A percentile compares a stretch with the other conserved stretches of the same genome.
Evolutionary conservation across 2,888 invertebrate species (phyloP).

Genomic region (Cacoxenus indagator): DNA sequence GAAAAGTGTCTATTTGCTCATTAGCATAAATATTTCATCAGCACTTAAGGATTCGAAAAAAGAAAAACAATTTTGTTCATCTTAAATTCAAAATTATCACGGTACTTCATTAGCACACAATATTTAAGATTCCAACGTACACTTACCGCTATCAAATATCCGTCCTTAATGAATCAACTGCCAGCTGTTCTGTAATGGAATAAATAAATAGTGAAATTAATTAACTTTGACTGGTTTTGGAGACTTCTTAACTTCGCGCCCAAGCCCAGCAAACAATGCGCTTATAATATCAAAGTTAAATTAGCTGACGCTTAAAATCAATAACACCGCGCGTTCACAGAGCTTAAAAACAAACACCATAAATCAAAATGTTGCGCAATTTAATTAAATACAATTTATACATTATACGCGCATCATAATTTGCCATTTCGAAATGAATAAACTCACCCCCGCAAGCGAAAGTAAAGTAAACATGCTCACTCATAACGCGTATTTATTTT

Average conservation of each 20-base stretch:
- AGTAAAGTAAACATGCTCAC: too few relatives aligned
- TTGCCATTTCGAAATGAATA: neutral
- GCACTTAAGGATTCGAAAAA: too few relatives aligned
- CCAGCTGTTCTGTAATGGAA: neutral
- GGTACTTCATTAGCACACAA: too few relatives aligned
- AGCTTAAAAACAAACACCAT: neutral
- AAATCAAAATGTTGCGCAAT: conserved; percentile 8
- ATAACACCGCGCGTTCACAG: neutral
- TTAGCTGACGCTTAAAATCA: neutral
- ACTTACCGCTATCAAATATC: neutral
- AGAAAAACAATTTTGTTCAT: too few relatives aligned
- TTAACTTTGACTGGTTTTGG: neutral
- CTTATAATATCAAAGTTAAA: neutral
- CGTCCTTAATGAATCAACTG: neutral
- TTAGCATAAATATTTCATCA: too few relatives aligned
- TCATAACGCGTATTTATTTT: neutral
- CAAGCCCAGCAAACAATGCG: neutral
- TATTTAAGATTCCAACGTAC: too few relatives aligned
- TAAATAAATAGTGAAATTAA: neutral
- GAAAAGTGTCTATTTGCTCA: too few relatives aligned
- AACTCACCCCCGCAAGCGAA: neutral
- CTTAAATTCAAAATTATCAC: too few relatives aligned
- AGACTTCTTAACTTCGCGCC: neutral
- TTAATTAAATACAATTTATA: conserved; percentile 5
- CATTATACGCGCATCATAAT: neutral